These are phyloP conservation scores for Oligia latruncula DNA, from an alignment of 2,888 invertebrate species.

Conservation along the genomic window DNA sequence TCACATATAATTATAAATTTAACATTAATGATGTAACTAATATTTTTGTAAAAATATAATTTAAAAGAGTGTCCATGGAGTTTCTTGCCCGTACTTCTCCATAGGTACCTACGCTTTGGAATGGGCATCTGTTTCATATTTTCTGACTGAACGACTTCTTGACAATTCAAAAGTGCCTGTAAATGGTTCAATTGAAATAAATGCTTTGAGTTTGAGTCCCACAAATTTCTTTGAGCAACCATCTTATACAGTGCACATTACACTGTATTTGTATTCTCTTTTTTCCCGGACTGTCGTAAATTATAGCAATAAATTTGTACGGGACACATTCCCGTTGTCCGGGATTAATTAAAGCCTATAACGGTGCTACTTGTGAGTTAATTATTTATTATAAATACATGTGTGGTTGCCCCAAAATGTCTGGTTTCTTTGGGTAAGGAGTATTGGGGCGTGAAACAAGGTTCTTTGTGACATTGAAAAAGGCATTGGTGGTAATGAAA, in stretches of 20 bases:
- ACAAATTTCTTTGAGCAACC: constrained; percentile 56
- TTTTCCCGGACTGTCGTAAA: constrained; percentile 85
- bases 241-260: constrained; percentile 75
- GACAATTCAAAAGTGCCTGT: too few species aligned
- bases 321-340: constrained; percentile 80
- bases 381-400: constrained; percentile 69
- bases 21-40: too few species aligned
- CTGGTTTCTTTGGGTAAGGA: constrained; percentile 40
- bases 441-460: constrained; percentile 14
- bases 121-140: too few species aligned
- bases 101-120: too few species aligned
- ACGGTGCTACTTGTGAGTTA: constrained; percentile 73
- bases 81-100: too few species aligned
- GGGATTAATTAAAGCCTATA: constrained; percentile 87
- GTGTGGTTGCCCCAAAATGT: constrained; percentile 59
- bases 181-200: too few species aligned
- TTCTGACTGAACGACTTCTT: too few species aligned
- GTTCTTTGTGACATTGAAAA: constrained; percentile 25
- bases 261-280: constrained; percentile 82
- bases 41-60: too few species aligned
- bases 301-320: constrained; percentile 85
- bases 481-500: constrained; percentile 9
- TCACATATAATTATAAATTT: too few species aligned
- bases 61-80: too few species aligned
- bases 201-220: background rate